These are phyloP conservation scores for Holacanthella duospinosa DNA, from an alignment of 2,888 invertebrate genomes.

Conservation along the genomic window DNA sequence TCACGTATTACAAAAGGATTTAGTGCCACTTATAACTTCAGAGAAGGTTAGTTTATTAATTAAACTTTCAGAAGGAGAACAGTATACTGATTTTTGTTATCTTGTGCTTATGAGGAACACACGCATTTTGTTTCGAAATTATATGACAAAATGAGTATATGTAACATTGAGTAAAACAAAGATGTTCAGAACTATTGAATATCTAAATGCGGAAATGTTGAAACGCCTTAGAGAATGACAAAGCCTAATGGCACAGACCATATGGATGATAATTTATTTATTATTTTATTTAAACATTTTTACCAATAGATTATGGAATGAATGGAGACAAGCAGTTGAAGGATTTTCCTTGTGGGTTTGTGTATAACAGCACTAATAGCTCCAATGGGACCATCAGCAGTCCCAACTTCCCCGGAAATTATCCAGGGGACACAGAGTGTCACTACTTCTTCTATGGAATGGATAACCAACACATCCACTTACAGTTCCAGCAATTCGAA, in stretches of 20 bases:
- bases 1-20: constrained; percentile 72
- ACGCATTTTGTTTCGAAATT: too few relatives aligned
- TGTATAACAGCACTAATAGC: constrained; percentile 49
- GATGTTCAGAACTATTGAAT: too few relatives aligned
- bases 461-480: constrained; percentile 61
- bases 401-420: constrained; percentile 81
- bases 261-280: background rate
- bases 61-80: too few relatives aligned
- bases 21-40: constrained; percentile 76
- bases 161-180: background rate
- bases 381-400: constrained; percentile 56
- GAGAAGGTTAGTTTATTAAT: constrained; percentile 31
- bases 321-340: constrained; percentile 65
- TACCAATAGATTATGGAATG: constrained; percentile 68
- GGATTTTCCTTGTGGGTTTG: constrained; percentile 72
- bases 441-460: constrained; percentile 81
- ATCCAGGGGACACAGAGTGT: constrained; percentile 79
- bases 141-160: too few relatives aligned
- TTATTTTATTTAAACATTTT: background rate
- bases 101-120: too few relatives aligned
- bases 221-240: too few relatives aligned
- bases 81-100: too few relatives aligned
- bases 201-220: too few relatives aligned
- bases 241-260: background rate
- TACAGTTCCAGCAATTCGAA: constrained; percentile 80